Evolutionary conservation across 1,140 invertebrate genomes (phyloP), one percentile per base, ranked within the genome.

Genomic region (Drosophila willistoni): DNA sequence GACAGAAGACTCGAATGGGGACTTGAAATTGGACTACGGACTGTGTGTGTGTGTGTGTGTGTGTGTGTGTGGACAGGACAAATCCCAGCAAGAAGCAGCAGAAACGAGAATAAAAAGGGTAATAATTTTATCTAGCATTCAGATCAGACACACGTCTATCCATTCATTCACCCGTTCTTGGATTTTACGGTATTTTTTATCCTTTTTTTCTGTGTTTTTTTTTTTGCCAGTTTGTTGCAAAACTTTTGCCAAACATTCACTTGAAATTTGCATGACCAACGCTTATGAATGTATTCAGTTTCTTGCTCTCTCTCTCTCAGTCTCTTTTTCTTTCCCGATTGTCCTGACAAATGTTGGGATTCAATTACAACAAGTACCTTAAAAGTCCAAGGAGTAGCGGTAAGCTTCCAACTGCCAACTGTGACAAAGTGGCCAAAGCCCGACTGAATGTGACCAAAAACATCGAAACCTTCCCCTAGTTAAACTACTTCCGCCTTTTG

Each of bases 61-160:
- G n/a, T n/a, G n/a, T n/a, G 7, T 68, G 44, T 29, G 29, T 29
- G 34, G 34, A 36, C 34, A 36, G 66, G 64, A 64, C 77, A 79
- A 79, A 79, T 79, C 77, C 76, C 68, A 60, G 71, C 69, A 47
- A 57, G 54, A 71, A 68, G 39, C 81, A 39, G 36, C 36, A 39
- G 36, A 10, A 39, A 12, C 36, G 12, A 12, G 62, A 90, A 79
- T 87, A 89, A 91, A 91, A 91, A 91, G 89, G 84, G 89, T 91
- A 91, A 91, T 91, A 91, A 91, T 91, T 91, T 91, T 91, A 91
- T 91, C 89, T 89, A 74, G 89, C 79, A 91, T 91, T 91, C 89
- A 85, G 84, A 91, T 91, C 89, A 91, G 90, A 91, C 84, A 85
- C 89, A 89, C 84, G 89, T 83, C 81, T 82, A 71, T 82, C 72